Base-by-base conservation (phyloP, 2,888 invertebrate genomes). In the Zhengitettix transpicula region DNA sequence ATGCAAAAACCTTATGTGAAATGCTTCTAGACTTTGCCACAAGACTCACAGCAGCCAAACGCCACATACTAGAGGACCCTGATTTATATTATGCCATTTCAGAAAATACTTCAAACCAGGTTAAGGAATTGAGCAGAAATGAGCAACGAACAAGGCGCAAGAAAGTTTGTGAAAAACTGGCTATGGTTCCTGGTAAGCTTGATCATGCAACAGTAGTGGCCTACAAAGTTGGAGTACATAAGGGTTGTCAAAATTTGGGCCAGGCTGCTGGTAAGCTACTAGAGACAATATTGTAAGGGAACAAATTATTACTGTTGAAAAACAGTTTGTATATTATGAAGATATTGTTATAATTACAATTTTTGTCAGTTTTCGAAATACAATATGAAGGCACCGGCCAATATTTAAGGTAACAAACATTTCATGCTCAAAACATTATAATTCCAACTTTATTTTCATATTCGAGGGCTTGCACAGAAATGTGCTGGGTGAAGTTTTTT, bases 181-280 rank as follows among this genome's bases (percentile, higher is more conserved):
- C 81, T 17, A 81, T 83, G 72, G 81, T 92, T 66, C 90, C 92
- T 0, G 92, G 92, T 1, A 93, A 93, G 72, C 74, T 93, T 65
- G 92, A 93, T 73, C 92, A 92, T 73, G 92, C 92, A 28, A 86
- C 87, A 8, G 84, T 89, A 17, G 85, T 88, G 56, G 90, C 90
- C 1, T 89, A 84, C 69, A 83, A 84, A 64, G 85, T 89, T 47
- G 85, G 85, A 12, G 28, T 47, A 10, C 40, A 17, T 12, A 42
- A 54, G n/a, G 40, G 28, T 28, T 28, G 28, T 7, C 28, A 28
- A 28, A 28, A 28, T 28, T 28, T 28, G 28, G 28, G 28, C 7
- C 28, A 28, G 28, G 28, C 28, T 28, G 28, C 3, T 28, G 28
- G 28, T 7, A 28, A 28, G 7, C 7, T 28, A 7, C 28, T 28